Conservation (phyloP, 2,888 invertebrate species). For the Lithophane socia region DNA sequence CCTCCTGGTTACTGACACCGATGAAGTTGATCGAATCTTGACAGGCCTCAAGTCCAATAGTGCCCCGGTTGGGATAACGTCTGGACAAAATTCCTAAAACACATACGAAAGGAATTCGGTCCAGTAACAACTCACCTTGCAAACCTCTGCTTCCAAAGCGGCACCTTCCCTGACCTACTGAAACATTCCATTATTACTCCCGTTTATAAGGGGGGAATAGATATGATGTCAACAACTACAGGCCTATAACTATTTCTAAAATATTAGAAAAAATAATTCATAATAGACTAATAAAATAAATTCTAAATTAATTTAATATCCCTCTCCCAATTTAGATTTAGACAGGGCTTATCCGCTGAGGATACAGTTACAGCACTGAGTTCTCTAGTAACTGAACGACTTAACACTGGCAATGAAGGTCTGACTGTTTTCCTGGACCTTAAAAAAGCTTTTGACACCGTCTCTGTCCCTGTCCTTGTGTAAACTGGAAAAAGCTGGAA, state of each 20-base stretch:
- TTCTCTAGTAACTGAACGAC: conserved; percentile 1
- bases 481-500: neutral
- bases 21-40: neutral
- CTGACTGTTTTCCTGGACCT: neutral
- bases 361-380: neutral
- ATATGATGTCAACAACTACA: conserved; percentile 4
- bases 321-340: neutral
- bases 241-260: neutral
- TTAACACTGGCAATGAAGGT: neutral
- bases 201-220: neutral
- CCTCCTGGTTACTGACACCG: neutral
- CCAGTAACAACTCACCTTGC: conserved; percentile 16
- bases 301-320: neutral
- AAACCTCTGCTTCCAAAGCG: conserved; percentile 14
- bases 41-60: neutral
- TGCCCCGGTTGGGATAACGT: neutral
- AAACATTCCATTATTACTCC: conserved; percentile 9
- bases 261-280: neutral
- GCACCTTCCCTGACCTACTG: conserved; percentile 19
- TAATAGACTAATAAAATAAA: neutral
- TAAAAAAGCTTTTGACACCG: neutral
- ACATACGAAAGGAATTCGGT: neutral
- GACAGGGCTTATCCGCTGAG: neutral
- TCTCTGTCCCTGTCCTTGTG: neutral
- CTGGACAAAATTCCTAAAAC: neutral